Conservation (phyloP, 2,113 vertebrate genomes). For the Anhinga anhinga region DNA sequence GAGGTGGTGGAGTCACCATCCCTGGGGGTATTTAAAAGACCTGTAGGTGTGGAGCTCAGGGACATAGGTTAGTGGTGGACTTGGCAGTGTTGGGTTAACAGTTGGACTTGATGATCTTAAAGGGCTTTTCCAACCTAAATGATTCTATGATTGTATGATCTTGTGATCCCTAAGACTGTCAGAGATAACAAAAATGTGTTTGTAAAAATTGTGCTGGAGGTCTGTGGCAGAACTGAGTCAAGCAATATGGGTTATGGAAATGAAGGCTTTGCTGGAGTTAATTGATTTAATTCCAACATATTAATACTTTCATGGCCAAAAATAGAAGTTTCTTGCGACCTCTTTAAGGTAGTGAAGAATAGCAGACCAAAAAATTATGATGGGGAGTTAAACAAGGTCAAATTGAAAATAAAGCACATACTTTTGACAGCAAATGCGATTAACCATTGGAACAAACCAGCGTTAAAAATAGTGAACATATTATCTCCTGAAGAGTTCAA, state of each 20-base stretch:
- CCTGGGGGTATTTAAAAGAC: not conserved
- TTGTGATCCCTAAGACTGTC: not conserved
- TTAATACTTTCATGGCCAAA: not conserved
- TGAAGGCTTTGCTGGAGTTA: not conserved
- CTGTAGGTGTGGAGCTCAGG: not conserved
- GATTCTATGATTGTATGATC: not conserved
- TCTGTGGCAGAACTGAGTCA: not conserved
- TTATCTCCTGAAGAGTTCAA: not conserved
- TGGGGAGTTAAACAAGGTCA: not conserved
- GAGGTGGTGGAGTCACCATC: not conserved
- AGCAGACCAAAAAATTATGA: not conserved
- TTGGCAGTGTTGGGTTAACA: not conserved
- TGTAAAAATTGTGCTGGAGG: not conserved
- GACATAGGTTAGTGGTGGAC: not conserved
- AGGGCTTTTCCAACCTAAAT: not conserved
- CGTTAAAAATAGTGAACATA: not conserved
- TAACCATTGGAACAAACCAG: not conserved
- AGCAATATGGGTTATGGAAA: not conserved
- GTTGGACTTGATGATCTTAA: not conserved
- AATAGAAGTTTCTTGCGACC: not conserved
- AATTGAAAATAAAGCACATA: not conserved
- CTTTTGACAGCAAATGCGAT: not conserved
- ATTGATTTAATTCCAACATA: not conserved
- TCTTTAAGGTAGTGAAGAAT: not conserved
- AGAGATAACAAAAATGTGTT: not conserved